phyloP scores from a whole-genome alignment of 2,888 invertebrate genomes.

The Campoplex nolae region DNA sequence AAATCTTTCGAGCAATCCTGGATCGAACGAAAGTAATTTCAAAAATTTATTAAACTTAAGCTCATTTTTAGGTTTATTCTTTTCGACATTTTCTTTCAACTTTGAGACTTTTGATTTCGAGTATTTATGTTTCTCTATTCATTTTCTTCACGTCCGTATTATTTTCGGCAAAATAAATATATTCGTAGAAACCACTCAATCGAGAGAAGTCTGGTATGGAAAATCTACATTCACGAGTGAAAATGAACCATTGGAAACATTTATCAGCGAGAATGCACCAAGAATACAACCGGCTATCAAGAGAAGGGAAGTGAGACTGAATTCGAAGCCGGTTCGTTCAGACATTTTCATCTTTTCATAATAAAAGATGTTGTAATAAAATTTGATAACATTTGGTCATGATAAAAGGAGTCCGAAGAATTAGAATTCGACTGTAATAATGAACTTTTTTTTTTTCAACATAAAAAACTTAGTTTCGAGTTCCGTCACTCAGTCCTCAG shows the following conservation, averaged over 20 bases:
- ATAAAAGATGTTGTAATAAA: background rate
- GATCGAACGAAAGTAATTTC: slow-evolving; percentile 48
- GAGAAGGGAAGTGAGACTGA: slow-evolving; percentile 41
- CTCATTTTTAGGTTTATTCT: background rate
- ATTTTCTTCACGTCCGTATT: background rate
- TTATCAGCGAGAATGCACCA: slow-evolving; percentile 69
- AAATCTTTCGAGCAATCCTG: background rate
- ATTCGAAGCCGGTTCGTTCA: slow-evolving; percentile 60
- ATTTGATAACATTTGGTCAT: background rate
- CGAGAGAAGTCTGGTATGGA: slow-evolving; percentile 50
- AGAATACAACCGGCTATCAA: slow-evolving; percentile 54
- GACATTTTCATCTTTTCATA: background rate
- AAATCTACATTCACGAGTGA: slow-evolving; percentile 18
- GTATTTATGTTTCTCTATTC: no score
- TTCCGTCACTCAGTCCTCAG: no score
- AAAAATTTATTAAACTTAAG: background rate
- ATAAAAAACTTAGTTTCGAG: no score
- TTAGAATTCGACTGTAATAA: background rate
- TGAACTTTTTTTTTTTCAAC: background rate
- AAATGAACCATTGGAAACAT: slow-evolving; percentile 62
- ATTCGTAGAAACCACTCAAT: slow-evolving; percentile 6
- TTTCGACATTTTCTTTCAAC: background rate
- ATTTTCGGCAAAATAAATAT: background rate
- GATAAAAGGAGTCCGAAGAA: background rate
- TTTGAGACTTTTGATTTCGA: background rate